phyloP scores from a whole-genome alignment of 53 echinoderm and acorn worm genomes.

The Arbacia lixula region DNA sequence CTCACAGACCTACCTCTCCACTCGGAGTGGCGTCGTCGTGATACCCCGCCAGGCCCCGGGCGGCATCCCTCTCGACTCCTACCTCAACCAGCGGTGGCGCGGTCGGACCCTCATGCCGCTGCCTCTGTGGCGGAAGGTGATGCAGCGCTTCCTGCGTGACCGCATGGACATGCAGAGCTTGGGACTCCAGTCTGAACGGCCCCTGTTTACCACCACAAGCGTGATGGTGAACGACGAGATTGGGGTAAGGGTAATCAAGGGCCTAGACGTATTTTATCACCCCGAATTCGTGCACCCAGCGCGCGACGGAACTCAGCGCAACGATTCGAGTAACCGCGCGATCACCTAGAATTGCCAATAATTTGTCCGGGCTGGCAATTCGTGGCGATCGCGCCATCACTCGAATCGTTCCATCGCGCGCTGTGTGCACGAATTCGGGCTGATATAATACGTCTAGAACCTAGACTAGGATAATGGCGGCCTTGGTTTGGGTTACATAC shows the following conservation, averaged over 20 bases:
- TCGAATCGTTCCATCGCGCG: too few species aligned
- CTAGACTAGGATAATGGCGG: too few species aligned
- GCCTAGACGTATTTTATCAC: too few species aligned
- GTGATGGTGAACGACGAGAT: slow-evolving; percentile 89
- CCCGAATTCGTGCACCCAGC: too few species aligned
- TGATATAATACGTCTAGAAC: too few species aligned
- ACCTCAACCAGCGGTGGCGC: slow-evolving; percentile 60
- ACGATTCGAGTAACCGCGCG: too few species aligned
- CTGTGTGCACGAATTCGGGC: too few species aligned
- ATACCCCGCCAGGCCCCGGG: slow-evolving; percentile 66
- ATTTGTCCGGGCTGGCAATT: too few species aligned
- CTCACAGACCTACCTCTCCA: slow-evolving; percentile 78
- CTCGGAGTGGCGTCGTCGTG: slow-evolving; percentile 72
- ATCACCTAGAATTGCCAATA: too few species aligned
- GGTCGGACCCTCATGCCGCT: slow-evolving; percentile 43
- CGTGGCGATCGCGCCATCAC: too few species aligned
- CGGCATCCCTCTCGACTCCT: slow-evolving; percentile 70
- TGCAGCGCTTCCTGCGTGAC: slow-evolving; percentile 28
- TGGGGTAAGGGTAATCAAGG: slow-evolving; percentile 42
- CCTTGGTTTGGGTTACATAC: too few species aligned
- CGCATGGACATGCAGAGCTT: slow-evolving; percentile 69
- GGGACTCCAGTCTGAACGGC: slow-evolving; percentile 66
- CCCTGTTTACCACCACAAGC: slow-evolving; percentile 58
- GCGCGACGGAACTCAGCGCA: too few species aligned
- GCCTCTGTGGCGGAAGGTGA: slow-evolving; percentile 41